Percentiles rank a stretch among this genome's conserved stretches.
Evolutionary conservation across 2,113 vertebrate genomes (phyloP).

Genomic region (Hydropotes inermis): DNA sequence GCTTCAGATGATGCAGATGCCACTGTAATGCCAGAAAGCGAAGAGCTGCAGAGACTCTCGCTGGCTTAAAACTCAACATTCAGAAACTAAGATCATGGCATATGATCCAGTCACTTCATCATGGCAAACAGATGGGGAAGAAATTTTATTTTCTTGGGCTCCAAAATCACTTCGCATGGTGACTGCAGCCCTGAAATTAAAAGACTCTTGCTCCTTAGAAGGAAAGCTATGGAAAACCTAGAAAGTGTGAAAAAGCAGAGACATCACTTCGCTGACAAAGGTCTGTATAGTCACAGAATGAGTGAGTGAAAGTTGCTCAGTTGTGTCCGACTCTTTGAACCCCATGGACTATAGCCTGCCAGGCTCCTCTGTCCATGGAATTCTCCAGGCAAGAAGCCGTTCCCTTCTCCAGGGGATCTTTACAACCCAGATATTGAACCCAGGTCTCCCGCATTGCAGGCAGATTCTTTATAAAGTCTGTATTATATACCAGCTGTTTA

Average conservation of each 20-base stretch:
- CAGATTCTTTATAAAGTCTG: not conserved
- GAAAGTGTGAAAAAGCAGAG: not conserved
- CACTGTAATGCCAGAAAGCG: not conserved
- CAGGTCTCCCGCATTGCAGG: not conserved
- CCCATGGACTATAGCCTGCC: not conserved
- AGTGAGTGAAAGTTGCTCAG: not conserved
- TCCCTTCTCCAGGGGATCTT: not conserved
- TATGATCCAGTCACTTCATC: not conserved
- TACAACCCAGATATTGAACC: not conserved
- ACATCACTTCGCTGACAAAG: not conserved
- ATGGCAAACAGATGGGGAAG: not conserved
- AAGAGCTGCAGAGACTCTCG: not conserved
- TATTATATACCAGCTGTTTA: conserved; percentile 1
- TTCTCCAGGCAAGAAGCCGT: not conserved
- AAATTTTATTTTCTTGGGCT: not conserved
- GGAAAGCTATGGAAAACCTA: not conserved
- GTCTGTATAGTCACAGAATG: not conserved
- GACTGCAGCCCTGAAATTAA: not conserved
- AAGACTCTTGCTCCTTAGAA: not conserved
- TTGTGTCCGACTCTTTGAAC: not conserved
- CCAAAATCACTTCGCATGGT: not conserved
- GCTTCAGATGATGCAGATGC: not conserved
- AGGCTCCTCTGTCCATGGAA: not conserved
- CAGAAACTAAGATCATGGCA: not conserved
- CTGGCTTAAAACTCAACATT: not conserved